phyloP scores from a whole-genome alignment of 2,113 vertebrate genomes.

The Zosterops japonicus region DNA sequence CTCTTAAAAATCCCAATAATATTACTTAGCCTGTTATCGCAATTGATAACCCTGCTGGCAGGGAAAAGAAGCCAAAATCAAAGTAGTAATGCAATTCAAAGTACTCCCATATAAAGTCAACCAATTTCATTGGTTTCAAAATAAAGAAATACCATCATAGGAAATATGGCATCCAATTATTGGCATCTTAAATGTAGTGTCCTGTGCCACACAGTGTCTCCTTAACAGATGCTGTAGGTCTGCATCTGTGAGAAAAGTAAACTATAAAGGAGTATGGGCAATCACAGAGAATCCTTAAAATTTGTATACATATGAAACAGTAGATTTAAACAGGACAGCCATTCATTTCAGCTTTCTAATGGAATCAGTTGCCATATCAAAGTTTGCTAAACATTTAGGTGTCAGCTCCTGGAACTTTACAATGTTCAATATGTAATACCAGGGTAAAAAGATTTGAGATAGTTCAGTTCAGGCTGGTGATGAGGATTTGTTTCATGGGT shows the following conservation, averaged over 20 bases:
- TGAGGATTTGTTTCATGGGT: background rate
- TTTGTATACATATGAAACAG: background rate
- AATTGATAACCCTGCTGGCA: background rate
- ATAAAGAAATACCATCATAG: background rate
- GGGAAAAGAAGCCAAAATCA: background rate
- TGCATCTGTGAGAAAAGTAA: background rate
- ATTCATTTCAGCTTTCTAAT: background rate
- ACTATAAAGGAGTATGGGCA: background rate
- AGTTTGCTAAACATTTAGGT: background rate
- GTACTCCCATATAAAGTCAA: background rate
- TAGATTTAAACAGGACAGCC: background rate
- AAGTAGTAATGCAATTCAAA: background rate
- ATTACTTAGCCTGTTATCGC: background rate
- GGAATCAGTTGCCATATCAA: background rate
- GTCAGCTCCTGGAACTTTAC: background rate
- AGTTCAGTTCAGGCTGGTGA: background rate
- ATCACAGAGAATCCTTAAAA: background rate
- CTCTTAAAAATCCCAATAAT: conserved; percentile 19
- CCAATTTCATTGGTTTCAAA: background rate
- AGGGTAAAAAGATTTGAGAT: background rate
- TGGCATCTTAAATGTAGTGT: background rate
- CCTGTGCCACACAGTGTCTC: background rate
- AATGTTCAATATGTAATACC: background rate
- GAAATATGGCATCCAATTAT: background rate
- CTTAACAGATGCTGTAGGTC: background rate